Percentiles rank a stretch among this genome's conserved stretches.
These are phyloP conservation scores for Amblyraja radiata DNA, from an alignment of 2,797 vertebrate genomes.

Conservation along the genomic window DNA sequence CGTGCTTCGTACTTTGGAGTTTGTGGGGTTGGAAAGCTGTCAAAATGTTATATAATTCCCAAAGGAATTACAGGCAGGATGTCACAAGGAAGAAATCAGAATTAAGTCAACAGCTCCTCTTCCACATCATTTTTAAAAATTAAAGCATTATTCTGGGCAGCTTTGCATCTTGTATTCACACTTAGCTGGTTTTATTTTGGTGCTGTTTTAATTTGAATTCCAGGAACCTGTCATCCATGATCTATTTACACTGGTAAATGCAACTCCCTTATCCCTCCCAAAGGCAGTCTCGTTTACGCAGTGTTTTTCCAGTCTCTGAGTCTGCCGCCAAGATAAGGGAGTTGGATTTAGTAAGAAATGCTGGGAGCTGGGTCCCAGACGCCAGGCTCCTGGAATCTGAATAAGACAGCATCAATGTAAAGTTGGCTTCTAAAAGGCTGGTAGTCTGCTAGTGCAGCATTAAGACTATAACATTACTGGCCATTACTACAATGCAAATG, in stretches of 20 bases:
- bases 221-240: conserved; percentile 18
- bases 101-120: not conserved
- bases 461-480: not conserved
- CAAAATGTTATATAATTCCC: not conserved
- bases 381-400: not conserved
- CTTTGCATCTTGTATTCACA: not conserved
- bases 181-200: conserved; percentile 22
- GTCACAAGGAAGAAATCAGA: not conserved
- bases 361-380: not conserved
- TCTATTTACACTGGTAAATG: conserved; percentile 29
- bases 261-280: conserved; percentile 32
- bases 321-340: conserved; percentile 22
- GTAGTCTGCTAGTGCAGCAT: not conserved
- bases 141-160: not conserved
- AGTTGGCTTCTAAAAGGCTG: not conserved
- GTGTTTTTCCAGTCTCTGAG: conserved; percentile 14
- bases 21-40: not conserved
- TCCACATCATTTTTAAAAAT: not conserved
- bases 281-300: not conserved
- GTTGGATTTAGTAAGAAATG: conserved; percentile 23
- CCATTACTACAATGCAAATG: too few species aligned
- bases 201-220: conserved; percentile 27
- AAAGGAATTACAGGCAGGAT: not conserved
- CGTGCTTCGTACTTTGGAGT: not conserved
- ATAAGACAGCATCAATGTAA: not conserved